Base-by-base conservation (phyloP, 1,140 invertebrate genomes). In the Dinothrombium tinctorium region DNA sequence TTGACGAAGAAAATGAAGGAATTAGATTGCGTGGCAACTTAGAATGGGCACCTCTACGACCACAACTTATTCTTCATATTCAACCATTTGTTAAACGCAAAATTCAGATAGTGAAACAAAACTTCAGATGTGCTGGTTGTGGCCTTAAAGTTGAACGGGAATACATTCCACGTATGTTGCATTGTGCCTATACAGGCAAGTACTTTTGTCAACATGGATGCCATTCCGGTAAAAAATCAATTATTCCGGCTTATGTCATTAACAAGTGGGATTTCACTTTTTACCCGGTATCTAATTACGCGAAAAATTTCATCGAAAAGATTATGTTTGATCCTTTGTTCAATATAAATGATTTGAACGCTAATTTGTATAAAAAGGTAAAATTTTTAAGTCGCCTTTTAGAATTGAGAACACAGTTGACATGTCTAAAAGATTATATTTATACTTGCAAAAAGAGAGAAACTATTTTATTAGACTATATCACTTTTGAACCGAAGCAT, bases 101-200 rank as follows among this genome's bases (percentile, higher is more conserved):
- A 42, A 59, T 59, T 31, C 44, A 74, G 15, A 67, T 84, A 58
- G 62, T 61, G n/a, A 73, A 70, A 48, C 82, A 87, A 54, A 75
- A 75, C 50, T 74, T 73, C 48, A 62, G 74, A 21, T 87, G 81
- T 61, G 76, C 79, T 37, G 80, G 81, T 9, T 86, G 81, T 63
- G 77, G 81, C 0, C 75, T 75, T 61, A 71, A 69, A 50, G 74
- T 83, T 8, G 69, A 73, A 2, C 4, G 20, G 9, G 21, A 41
- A 41, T 11, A 48, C 28, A 22, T 44, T 14, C 42, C 31, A 25
- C 14, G 47, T 21, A 39, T 44, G 14, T 50, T 57, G 7, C 81
- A 79, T 52, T 87, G 82, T 56, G 69, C 78, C 52, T 87, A 87
- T 55, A 60, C 83, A 33, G 79, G 78, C 12, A 71, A 79, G 51